Percentiles rank a stretch among this genome's conserved stretches.
Conservation (phyloP, 2,113 vertebrate species). For the Neotoma lepida region DNA sequence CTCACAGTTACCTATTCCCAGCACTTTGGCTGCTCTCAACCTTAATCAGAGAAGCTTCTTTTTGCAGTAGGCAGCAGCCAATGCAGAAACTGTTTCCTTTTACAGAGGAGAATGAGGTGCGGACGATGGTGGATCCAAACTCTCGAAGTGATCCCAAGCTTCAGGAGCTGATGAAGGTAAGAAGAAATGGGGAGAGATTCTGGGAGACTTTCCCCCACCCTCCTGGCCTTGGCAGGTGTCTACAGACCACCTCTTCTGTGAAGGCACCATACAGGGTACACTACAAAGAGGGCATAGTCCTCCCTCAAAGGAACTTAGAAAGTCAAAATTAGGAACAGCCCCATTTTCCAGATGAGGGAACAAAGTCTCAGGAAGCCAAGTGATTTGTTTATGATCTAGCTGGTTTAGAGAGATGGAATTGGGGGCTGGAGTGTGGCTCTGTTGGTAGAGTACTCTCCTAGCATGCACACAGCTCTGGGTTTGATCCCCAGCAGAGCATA, state of each 20-base stretch:
- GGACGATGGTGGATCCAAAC: slow-evolving; percentile 94
- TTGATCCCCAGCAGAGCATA: not conserved
- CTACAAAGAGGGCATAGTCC: not conserved
- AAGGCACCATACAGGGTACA: fast-evolving
- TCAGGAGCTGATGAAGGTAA: slow-evolving; percentile 93
- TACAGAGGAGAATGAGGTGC: slow-evolving; percentile 93
- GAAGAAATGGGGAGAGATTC: not conserved
- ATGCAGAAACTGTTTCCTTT: not conserved
- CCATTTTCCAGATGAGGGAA: slow-evolving; percentile 30
- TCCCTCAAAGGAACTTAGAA: not conserved
- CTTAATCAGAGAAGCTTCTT: not conserved
- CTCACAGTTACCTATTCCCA: not conserved
- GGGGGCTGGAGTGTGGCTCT: not conserved
- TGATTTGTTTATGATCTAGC: not conserved
- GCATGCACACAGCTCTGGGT: not conserved
- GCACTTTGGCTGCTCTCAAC: not conserved
- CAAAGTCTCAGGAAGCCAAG: not conserved
- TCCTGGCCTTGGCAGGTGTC: not conserved
- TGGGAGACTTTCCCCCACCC: not conserved
- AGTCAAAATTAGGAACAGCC: not conserved
- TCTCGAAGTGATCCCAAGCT: slow-evolving; percentile 92
- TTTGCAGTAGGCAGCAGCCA: not conserved
- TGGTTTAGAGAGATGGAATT: not conserved
- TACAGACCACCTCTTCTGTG: not conserved
- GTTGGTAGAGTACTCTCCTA: not conserved